Percentiles rank a stretch among this genome's conserved stretches.
Evolutionary conservation across 2,888 invertebrate genomes (phyloP).

Genomic region (Drosophila imparisetae): DNA sequence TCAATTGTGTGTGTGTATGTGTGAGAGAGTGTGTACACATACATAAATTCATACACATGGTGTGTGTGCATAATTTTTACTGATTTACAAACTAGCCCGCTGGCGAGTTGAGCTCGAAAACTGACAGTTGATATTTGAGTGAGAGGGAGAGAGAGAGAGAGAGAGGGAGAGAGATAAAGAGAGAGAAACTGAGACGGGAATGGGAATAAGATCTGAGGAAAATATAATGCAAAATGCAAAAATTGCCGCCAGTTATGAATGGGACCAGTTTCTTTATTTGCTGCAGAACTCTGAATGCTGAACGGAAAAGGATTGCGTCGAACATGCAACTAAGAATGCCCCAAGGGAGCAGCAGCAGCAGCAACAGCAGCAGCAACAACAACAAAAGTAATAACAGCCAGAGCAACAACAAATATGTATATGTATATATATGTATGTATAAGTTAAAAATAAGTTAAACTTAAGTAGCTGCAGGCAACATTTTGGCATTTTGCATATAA

Average conservation of each 20-base stretch:
- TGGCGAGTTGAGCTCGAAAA: constrained; percentile 72
- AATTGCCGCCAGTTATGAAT: constrained; percentile 78
- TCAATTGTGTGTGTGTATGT: constrained; percentile 28
- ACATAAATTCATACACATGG: constrained; percentile 11
- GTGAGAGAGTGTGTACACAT: constrained; percentile 35
- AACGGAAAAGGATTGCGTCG: constrained; percentile 78
- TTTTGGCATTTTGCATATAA: constrained; percentile 77
- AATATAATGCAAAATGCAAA: constrained; percentile 74
- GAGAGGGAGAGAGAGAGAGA: constrained; percentile 24
- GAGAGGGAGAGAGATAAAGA: constrained; percentile 15
- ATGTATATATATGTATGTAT: constrained; percentile 52
- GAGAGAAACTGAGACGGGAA: constrained; percentile 27
- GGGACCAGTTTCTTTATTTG: constrained; percentile 80
- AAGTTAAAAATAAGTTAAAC: constrained; percentile 79
- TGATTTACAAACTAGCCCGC: constrained; percentile 79
- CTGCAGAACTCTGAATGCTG: constrained; percentile 45
- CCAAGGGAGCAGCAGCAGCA: constrained; percentile 27
- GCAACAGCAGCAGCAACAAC: constrained; percentile 13
- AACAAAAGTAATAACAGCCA: constrained; percentile 14
- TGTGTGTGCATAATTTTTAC: constrained; percentile 82
- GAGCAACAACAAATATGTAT: constrained; percentile 25
- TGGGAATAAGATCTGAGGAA: constrained; percentile 48
- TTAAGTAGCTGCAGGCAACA: constrained; percentile 71
- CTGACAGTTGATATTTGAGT: constrained; percentile 82
- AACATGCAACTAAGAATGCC: constrained; percentile 79